These are phyloP conservation scores for Xiphorhynchus elegans DNA, from an alignment of 2,113 vertebrate genomes.

Conservation along the genomic window DNA sequence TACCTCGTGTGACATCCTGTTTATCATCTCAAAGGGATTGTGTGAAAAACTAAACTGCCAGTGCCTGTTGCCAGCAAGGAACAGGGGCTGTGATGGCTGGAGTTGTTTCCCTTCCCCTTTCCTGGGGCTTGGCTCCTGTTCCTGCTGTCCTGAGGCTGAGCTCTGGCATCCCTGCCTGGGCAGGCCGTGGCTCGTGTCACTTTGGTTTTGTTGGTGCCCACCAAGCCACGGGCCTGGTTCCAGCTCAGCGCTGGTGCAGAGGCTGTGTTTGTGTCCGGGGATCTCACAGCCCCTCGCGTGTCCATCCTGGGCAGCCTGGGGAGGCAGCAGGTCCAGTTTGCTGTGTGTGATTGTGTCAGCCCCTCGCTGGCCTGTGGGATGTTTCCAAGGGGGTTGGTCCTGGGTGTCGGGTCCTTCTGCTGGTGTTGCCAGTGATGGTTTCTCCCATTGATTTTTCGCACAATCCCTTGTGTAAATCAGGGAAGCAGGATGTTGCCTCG, in stretches of 20 bases:
- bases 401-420: background rate
- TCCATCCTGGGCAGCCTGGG: accelerated
- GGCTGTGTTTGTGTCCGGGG: background rate
- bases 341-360: accelerated
- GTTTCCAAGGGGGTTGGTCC: conserved; percentile 10
- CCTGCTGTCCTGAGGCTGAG: background rate
- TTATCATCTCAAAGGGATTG: conserved; percentile 77
- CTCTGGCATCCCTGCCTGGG: background rate
- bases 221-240: background rate
- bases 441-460: conserved; percentile 26
- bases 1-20: conserved; percentile 91
- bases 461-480: conserved; percentile 68
- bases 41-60: conserved; percentile 70
- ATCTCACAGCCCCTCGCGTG: accelerated
- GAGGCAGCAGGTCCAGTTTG: accelerated
- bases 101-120: conserved; percentile 15
- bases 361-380: background rate
- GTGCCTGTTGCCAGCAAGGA: background rate
- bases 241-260: background rate
- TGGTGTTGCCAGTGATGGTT: background rate
- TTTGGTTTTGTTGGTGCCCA: background rate
- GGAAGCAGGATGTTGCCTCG: conserved; percentile 67
- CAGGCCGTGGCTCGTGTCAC: background rate
- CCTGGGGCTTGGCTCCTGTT: background rate
- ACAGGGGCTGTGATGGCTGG: conserved; percentile 6